Evolutionary conservation across 2,113 vertebrate genomes (phyloP), one percentile per base, ranked within the genome.

Genomic region (Leptocoma aspasia): DNA sequence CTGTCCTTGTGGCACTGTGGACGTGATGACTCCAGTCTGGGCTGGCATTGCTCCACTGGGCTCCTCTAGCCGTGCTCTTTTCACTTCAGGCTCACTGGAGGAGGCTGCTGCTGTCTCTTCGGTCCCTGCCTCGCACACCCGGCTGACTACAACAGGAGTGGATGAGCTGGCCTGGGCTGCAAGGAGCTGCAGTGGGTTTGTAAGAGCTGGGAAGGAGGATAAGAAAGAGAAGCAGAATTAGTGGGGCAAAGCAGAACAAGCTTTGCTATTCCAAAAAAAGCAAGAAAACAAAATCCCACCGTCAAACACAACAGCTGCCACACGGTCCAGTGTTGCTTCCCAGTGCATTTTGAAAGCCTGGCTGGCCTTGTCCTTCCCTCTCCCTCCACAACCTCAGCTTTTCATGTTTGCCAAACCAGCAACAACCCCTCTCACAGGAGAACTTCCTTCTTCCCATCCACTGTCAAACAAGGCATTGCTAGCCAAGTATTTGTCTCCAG

Each of bases 111-210:
- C 86, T 3, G 96, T 82, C 27, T 97, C 97, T 72, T 99, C 98
- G 1, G 90, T 80, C 78, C 97, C 98, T 15, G 98, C 87, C 77
- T 97, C 97, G 14, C 98, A 95, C 19, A 97, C 98, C 53, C 98
- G 97, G 94, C 97, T 98, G 96, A 99, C 98, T 76, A 99, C 97
- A 70, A 99, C 99, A 0, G 99, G 99, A 12, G 99, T 98, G 56
- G 99, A 99, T 0, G 99, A 99, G 91, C 99, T 99, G 15, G 99
- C 99, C 97, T 99, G 99, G 61, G 99, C 98, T 13, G 99, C 99
- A 44, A 99, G 95, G 82, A 99, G 99, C 98, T 99, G 99, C 95
- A 99, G 97, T 64, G 99, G 99, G 68, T 98, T 99, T 85, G 97
- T 98, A 50, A 99, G 98, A 93, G 98, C 99, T 99, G 96, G 53